These are phyloP conservation scores for Cheilosia vernalis DNA, from an alignment of 2,888 invertebrate genomes.

Conservation along the genomic window DNA sequence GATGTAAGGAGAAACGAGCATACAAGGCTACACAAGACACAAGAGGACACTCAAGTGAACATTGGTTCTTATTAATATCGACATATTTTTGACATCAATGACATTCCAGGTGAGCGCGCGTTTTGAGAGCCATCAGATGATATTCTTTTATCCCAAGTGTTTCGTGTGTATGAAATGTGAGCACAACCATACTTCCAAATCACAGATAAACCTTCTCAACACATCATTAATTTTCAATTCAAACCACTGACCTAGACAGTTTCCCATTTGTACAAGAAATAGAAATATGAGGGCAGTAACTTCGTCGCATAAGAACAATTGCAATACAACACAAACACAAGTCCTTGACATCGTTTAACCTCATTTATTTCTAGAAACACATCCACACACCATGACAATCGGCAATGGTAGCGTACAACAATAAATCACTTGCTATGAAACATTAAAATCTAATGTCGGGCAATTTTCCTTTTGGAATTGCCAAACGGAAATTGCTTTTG, in stretches of 20 bases:
- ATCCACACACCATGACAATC: conserved; percentile 40
- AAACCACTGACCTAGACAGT: conserved; percentile 8
- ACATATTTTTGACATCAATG: no score
- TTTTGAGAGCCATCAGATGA: no score
- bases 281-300: neutral
- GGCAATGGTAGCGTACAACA: conserved; percentile 17
- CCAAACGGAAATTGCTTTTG: conserved; percentile 66
- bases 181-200: neutral
- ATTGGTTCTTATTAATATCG: no score
- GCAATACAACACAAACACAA: neutral
- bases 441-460: conserved; percentile 64
- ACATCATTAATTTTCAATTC: neutral
- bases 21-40: no score
- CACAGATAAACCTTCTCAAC: neutral
- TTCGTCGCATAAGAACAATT: neutral
- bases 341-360: conserved; percentile 46
- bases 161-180: neutral
- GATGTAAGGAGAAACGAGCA: no score
- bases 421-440: conserved; percentile 60
- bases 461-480: conserved; percentile 55
- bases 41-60: no score
- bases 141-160: no score
- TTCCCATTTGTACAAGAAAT: neutral
- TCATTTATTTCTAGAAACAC: conserved; percentile 26
- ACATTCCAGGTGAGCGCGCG: no score